These are phyloP conservation scores for Chionis minor DNA, from an alignment of 2,113 vertebrate species.

Conservation along the genomic window DNA sequence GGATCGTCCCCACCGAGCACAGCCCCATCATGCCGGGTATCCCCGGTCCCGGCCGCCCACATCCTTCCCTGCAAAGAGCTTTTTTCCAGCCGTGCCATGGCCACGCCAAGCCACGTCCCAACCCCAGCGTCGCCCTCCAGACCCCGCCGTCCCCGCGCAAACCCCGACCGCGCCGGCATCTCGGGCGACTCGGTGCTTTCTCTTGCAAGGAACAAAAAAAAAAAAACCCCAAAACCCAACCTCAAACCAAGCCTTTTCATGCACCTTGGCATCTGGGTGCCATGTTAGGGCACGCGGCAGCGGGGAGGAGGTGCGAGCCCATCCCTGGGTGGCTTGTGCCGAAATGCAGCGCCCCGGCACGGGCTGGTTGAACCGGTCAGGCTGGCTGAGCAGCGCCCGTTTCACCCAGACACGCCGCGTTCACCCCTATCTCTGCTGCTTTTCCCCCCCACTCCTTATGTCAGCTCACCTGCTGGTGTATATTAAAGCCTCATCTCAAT, in stretches of 20 bases:
- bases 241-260: not conserved
- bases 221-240: no score
- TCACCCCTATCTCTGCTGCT: not conserved
- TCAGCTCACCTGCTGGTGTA: not conserved
- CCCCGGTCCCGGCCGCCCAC: accelerated
- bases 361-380: not conserved
- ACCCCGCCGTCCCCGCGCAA: not conserved
- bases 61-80: not conserved
- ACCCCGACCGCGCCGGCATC: accelerated
- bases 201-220: not conserved
- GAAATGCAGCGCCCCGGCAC: not conserved
- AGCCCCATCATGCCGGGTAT: not conserved
- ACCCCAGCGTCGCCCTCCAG: accelerated
- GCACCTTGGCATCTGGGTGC: not conserved
- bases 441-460: not conserved
- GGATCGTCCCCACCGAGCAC: accelerated
- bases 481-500: not conserved
- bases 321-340: not conserved
- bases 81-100: not conserved
- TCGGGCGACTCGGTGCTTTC: not conserved
- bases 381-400: not conserved
- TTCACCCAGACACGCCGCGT: not conserved
- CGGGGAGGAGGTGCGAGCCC: not conserved
- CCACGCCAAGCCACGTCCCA: not conserved
- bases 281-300: not conserved